These are phyloP conservation scores for Eledona agricola DNA, from an alignment of 2,888 invertebrate species.

Conservation along the genomic window DNA sequence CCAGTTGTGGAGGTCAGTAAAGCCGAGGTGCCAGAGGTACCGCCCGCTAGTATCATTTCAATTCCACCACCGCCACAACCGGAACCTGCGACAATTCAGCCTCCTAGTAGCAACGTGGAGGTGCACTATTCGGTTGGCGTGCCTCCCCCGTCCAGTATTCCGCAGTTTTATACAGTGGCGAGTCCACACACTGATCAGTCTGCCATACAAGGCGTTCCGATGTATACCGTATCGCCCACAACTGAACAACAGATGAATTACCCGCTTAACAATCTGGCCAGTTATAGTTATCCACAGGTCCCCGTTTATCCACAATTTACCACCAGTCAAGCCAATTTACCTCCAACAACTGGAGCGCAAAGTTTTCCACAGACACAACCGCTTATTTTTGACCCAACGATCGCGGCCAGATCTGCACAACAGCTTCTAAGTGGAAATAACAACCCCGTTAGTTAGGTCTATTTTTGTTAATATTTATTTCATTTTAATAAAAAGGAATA, in stretches of 20 bases:
- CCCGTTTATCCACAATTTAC: constrained; percentile 44
- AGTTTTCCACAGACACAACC: constrained; percentile 40
- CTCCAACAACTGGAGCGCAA: constrained; percentile 32
- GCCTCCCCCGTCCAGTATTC: constrained; percentile 45
- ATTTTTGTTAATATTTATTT: constrained; percentile 26
- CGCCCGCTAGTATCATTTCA: too few relatives aligned
- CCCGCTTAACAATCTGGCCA: constrained; percentile 31
- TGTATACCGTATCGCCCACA: constrained; percentile 18
- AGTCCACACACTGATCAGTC: constrained; percentile 2
- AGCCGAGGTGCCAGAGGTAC: too few relatives aligned
- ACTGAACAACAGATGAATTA: constrained; percentile 35
- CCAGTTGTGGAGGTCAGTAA: too few relatives aligned
- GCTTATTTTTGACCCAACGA: constrained; percentile 59
- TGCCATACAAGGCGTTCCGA: constrained; percentile 5
- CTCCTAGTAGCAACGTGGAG: constrained; percentile 11
- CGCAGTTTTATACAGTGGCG: constrained; percentile 39
- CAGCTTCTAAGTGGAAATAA: constrained; percentile 56
- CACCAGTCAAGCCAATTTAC: constrained; percentile 17
- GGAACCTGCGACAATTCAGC: background rate
- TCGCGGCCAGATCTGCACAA: constrained; percentile 61
- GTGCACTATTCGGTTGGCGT: constrained; percentile 39
- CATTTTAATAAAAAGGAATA: constrained; percentile 19
- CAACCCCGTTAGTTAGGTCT: constrained; percentile 23
- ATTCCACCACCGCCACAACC: constrained; percentile 21
- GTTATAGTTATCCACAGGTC: constrained; percentile 41